phyloP scores from a whole-genome alignment of 2,113 vertebrate genomes.

The Dromiciops gliroides region DNA sequence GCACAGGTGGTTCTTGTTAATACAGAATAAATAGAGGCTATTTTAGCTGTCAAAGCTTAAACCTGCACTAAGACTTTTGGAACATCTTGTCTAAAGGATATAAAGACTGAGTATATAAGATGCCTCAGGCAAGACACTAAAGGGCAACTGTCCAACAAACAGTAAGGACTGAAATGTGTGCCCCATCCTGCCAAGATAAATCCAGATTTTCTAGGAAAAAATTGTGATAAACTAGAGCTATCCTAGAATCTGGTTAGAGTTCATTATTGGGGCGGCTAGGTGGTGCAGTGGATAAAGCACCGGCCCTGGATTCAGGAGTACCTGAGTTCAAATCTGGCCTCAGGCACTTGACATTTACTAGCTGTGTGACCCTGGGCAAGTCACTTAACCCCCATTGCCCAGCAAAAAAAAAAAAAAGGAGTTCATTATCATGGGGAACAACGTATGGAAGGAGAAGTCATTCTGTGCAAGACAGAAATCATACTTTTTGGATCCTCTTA shows the following conservation, averaged over 20 bases:
- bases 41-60: neutral
- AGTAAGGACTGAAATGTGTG: neutral
- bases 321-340: too few species aligned
- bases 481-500: neutral
- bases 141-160: neutral
- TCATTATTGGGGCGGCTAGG: too few species aligned
- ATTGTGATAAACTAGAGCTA: neutral
- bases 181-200: neutral
- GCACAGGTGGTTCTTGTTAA: neutral
- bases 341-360: too few species aligned
- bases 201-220: neutral
- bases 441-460: neutral
- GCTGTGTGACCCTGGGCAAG: too few species aligned
- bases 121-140: neutral
- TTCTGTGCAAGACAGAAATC: neutral
- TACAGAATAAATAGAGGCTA: neutral
- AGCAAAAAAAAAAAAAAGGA: too few species aligned
- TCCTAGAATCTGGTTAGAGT: neutral
- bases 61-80: neutral
- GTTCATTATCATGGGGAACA: neutral
- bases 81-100: neutral
- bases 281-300: too few species aligned
- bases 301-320: too few species aligned
- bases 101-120: neutral
- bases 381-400: too few species aligned